These are phyloP conservation scores for Eulemur coronatus DNA, from an alignment of 2,797 vertebrate species.

Conservation along the genomic window DNA sequence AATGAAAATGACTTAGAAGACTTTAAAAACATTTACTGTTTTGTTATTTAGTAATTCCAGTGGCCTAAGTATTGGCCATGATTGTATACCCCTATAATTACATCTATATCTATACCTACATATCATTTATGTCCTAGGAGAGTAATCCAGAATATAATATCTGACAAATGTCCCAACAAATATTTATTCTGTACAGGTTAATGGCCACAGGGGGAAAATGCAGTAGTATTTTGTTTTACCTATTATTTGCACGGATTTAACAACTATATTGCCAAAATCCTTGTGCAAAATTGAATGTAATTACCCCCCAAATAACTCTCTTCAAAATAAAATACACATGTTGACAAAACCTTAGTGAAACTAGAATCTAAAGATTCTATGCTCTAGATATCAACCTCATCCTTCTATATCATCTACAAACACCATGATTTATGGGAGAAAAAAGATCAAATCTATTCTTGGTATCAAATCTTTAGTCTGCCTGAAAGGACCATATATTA, in stretches of 20 bases:
- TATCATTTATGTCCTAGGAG: not conserved
- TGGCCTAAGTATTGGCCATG: not conserved
- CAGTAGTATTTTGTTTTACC: not conserved
- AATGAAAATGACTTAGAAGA: not conserved
- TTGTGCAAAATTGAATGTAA: not conserved
- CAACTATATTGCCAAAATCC: not conserved
- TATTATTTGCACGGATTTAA: constrained; percentile 7
- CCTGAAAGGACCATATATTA: constrained; percentile 56
- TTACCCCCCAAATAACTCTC: constrained; percentile 3
- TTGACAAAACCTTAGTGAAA: constrained; percentile 42
- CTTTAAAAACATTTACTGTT: not conserved
- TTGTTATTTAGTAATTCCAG: not conserved
- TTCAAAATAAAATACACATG: constrained; percentile 39
- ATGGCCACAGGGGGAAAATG: not conserved
- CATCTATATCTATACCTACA: not conserved
- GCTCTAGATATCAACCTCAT: constrained; percentile 25
- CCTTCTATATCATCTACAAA: constrained; percentile 48
- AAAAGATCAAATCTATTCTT: constrained; percentile 59
- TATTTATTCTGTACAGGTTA: constrained; percentile 3
- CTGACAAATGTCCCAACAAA: not conserved
- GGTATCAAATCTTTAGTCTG: constrained; percentile 56
- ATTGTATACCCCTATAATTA: not conserved
- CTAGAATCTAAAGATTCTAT: not conserved
- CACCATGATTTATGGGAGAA: constrained; percentile 37
- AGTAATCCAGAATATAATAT: not conserved